Conservation (phyloP, 2,797 vertebrate species). For the Chaenodraco wilsoni region DNA sequence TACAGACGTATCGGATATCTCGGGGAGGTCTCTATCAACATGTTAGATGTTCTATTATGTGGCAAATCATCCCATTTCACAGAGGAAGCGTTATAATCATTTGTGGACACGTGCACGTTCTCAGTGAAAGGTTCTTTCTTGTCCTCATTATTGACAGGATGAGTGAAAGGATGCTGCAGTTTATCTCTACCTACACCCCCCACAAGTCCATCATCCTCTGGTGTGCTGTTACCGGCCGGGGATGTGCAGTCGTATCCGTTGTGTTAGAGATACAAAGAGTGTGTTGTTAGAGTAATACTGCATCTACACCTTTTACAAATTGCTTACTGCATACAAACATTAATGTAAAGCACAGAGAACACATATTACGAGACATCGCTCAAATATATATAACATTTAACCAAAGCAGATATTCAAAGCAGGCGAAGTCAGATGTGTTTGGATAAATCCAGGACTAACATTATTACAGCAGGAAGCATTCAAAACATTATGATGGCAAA, state of each 20-base stretch:
- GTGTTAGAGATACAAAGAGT: conserved; percentile 41
- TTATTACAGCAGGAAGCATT: too few relatives aligned
- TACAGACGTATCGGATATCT: conserved; percentile 60
- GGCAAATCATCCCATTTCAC: conserved; percentile 63
- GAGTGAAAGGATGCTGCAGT: conserved; percentile 67
- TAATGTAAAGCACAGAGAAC: conserved; percentile 6
- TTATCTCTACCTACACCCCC: conserved; percentile 66
- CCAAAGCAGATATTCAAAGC: conserved; percentile 22
- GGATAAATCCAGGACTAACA: too few relatives aligned
- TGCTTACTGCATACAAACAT: conserved; percentile 23
- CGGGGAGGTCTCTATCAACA: conserved; percentile 57
- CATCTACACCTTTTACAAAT: conserved; percentile 17
- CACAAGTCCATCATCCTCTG: conserved; percentile 74
- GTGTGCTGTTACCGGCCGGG: conserved; percentile 44
- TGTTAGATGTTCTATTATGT: conserved; percentile 57
- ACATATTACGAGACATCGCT: conserved; percentile 16
- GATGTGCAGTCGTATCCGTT: conserved; percentile 31
- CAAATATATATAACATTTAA: not conserved
- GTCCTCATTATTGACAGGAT: conserved; percentile 68
- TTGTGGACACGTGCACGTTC: conserved; percentile 57
- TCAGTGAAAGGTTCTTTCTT: conserved; percentile 56
- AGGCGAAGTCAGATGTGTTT: not conserved
- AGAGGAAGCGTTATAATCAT: conserved; percentile 60
- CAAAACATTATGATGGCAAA: too few relatives aligned
- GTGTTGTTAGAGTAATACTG: conserved; percentile 13